Conservation (phyloP, 2,888 invertebrate genomes). For the Sphecodes monilicornis region DNA sequence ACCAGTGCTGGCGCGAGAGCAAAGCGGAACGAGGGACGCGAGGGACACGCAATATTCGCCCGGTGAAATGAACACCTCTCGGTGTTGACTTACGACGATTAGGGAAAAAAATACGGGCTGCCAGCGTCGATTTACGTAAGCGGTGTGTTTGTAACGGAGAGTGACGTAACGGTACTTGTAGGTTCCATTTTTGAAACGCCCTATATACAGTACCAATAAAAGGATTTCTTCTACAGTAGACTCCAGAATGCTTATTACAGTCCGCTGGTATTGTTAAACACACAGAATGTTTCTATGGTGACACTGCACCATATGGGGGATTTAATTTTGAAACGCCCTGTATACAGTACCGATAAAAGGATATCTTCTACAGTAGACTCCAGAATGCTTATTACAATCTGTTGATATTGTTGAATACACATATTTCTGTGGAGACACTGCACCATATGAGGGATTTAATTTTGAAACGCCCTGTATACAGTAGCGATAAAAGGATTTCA, state of each 20-base stretch:
- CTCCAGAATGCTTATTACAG: not conserved
- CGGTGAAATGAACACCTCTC: constrained; percentile 67
- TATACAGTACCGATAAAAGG: not conserved
- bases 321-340: not conserved
- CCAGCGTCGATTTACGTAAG: constrained; percentile 63
- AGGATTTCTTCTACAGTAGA: not conserved
- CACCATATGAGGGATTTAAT: not conserved
- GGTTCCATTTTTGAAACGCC: not conserved
- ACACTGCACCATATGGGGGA: not conserved
- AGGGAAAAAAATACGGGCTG: constrained; percentile 46
- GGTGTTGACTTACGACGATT: constrained; percentile 71
- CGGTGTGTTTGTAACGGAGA: not conserved
- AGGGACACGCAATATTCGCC: constrained; percentile 72
- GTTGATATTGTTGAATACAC: not conserved
- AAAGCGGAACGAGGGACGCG: not conserved
- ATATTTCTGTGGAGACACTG: too few species aligned
- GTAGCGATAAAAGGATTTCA: too few species aligned
- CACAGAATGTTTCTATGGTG: not conserved
- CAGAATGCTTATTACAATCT: not conserved
- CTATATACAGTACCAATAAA: not conserved
- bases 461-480: not conserved
- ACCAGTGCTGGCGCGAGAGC: not conserved
- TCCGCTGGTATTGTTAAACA: not conserved
- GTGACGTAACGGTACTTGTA: not conserved
- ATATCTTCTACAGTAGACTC: not conserved